Evolutionary conservation across 1,140 invertebrate species (phyloP).

Genomic region (Anthonomus grandis): DNA sequence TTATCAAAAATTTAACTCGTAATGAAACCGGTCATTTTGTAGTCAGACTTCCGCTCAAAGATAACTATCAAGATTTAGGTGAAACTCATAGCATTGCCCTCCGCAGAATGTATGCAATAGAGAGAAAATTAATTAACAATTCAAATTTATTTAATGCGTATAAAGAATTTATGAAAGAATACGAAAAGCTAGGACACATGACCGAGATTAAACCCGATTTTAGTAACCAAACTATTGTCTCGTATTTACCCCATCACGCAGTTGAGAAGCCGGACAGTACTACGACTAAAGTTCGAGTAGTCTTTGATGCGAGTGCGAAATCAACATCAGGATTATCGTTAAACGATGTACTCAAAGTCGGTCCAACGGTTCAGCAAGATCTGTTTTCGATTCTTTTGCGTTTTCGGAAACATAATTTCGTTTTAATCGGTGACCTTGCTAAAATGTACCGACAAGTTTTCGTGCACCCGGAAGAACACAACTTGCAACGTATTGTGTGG

Average conservation of each 20-base stretch:
- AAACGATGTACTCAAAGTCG: constrained; percentile 43
- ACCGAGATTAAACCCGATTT: not conserved
- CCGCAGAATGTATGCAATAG: no score
- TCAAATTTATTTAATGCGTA: constrained; percentile 2
- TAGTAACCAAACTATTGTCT: not conserved
- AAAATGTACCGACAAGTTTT: constrained; percentile 11
- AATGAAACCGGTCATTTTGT: no score
- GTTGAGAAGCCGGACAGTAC: constrained; percentile 31
- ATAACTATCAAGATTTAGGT: no score
- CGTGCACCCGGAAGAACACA: constrained; percentile 5
- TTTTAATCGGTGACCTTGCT: constrained; percentile 26
- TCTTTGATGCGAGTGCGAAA: constrained; percentile 44
- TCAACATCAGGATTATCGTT: constrained; percentile 33
- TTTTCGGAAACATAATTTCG: constrained; percentile 40
- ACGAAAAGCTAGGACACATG: constrained; percentile 20
- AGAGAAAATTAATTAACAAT: constrained; percentile 11
- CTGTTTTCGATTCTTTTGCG: constrained; percentile 43
- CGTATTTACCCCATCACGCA: constrained; percentile 41
- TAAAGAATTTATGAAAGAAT: constrained; percentile 16
- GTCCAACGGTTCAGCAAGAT: constrained; percentile 42
- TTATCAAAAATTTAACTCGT: no score
- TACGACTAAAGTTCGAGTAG: constrained; percentile 35
- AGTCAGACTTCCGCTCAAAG: no score
- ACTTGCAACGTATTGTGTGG: constrained; percentile 51
- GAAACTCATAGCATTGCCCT: no score